These are phyloP conservation scores for Rhodeus uyekii DNA, from an alignment of 2,797 vertebrate species.

Conservation along the genomic window DNA sequence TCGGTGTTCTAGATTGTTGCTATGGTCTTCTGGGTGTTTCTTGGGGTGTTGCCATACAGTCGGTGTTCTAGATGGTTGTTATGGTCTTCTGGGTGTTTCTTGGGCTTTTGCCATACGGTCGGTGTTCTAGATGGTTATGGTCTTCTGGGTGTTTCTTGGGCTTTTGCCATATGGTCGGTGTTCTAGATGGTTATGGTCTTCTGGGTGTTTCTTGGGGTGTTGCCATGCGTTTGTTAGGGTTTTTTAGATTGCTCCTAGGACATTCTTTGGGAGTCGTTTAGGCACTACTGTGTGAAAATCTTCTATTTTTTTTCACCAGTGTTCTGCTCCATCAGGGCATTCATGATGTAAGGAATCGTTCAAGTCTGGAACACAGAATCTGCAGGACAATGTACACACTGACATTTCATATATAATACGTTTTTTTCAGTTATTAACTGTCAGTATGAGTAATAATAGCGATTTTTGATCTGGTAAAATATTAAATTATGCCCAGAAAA, in stretches of 20 bases:
- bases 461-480: not conserved
- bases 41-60: not conserved
- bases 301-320: too few relatives aligned
- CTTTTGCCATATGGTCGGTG: too few relatives aligned
- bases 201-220: too few relatives aligned
- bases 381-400: not conserved
- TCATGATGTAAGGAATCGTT: not conserved
- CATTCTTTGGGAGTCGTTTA: too few relatives aligned
- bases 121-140: not conserved
- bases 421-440: not conserved
- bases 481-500: not conserved
- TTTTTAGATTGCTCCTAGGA: too few relatives aligned
- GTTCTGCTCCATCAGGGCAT: not conserved
- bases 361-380: not conserved
- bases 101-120: not conserved
- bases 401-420: not conserved
- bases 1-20: not conserved
- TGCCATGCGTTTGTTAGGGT: not conserved
- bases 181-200: too few relatives aligned
- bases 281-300: too few relatives aligned
- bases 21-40: not conserved
- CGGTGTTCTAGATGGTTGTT: not conserved
- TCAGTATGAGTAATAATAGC: not conserved
- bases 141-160: not conserved
- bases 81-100: not conserved